phyloP scores from a whole-genome alignment of 2,113 vertebrate species.

The Microcebus griseorufus region DNA sequence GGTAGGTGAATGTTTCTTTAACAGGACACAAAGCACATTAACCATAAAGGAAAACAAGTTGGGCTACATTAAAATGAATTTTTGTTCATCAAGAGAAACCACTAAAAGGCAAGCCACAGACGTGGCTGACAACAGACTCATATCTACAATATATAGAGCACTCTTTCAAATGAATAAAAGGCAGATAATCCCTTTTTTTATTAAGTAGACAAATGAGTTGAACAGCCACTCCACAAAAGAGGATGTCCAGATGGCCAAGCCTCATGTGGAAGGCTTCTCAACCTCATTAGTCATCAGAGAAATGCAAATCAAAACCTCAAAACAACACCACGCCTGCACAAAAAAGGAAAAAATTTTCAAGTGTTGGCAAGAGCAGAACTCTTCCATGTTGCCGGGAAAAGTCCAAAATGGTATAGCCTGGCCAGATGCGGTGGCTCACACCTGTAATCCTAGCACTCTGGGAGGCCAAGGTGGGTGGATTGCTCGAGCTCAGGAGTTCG shows the following conservation, averaged over 20 bases:
- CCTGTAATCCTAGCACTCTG: too few species aligned
- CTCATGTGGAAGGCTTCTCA: not conserved
- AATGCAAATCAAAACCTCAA: not conserved
- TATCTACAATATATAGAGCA: not conserved
- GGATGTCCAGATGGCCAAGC: not conserved
- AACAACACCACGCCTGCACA: not conserved
- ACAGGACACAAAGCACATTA: not conserved
- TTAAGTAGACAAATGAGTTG: not conserved
- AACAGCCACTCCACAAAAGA: not conserved
- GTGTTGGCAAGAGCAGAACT: not conserved
- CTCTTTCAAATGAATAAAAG: not conserved
- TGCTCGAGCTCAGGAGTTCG: too few species aligned
- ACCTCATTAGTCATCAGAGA: conserved; percentile 20
- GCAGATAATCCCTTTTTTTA: not conserved
- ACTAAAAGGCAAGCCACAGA: not conserved
- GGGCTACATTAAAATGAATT: not conserved
- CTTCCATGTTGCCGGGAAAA: not conserved
- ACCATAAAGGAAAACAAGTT: not conserved
- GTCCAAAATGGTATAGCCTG: not conserved
- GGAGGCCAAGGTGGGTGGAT: too few species aligned
- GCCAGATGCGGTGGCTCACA: too few species aligned
- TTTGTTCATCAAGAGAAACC: not conserved
- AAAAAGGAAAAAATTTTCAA: not conserved
- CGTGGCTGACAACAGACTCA: not conserved
- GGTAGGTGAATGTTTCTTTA: not conserved